Evolutionary conservation across 53 echinoderm and acorn worm genomes (phyloP), one percentile per base, ranked within the genome.

Genomic region (Holothuria scabra): DNA sequence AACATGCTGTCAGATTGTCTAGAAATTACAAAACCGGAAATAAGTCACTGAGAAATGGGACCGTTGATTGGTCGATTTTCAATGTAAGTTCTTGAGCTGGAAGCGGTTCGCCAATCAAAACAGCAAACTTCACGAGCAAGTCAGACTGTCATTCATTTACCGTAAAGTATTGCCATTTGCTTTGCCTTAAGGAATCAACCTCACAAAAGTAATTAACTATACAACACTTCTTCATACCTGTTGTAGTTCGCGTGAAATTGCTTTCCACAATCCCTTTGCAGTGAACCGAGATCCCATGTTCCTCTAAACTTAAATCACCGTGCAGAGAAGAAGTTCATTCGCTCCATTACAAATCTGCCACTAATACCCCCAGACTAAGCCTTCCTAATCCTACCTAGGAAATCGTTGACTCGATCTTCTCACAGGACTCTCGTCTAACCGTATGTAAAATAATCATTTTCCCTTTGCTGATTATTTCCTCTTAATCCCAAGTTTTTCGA

Each of bases 401-500:
- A 72, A 72, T 72, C 22, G 72, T 72, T 72, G 72, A 72, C 46
- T 72, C 46, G 20, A 28, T 44, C 46, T 44, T 12, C 46, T 72
- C 1, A 48, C 25, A 72, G 46, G 72, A 49, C n/a, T 32, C 20
- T 21, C n/a, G 25, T 72, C 48, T 46, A 26, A 72, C 72, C 72
- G 72, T 72, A 49, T 46, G 72, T 72, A 72, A 72, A 72, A 26
- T 72, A 41, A 72, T 48, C 72, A 72, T 24, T 46, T 48, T 25
- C 44, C 48, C 25, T 48, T 49, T 14, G 22, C 44, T 16, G 46
- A 72, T 72, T 23, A 44, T 72, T 72, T 72, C 72, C 72, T 23
- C 25, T 41, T 72, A 72, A 72, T 72, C 72, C 72, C 72, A 72
- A 46, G 72, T 72, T 72, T 72, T 72, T 34, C 46, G 72, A 48